Percentiles rank a stretch among this genome's conserved stretches.
These are phyloP conservation scores for Cheumatopsyche charites DNA, from an alignment of 1,140 invertebrate species.

Conservation along the genomic window DNA sequence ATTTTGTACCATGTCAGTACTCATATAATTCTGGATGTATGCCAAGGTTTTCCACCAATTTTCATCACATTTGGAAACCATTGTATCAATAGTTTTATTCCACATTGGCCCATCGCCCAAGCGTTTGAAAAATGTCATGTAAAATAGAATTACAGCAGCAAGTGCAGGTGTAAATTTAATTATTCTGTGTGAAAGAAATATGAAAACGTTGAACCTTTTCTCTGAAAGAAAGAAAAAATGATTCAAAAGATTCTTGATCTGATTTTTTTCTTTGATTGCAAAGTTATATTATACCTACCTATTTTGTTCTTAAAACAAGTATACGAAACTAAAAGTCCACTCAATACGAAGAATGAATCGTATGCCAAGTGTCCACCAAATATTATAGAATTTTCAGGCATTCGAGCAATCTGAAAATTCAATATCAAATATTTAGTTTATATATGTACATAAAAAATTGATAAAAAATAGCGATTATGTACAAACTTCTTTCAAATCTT, in stretches of 20 bases:
- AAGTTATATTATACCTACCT: conserved; percentile 50
- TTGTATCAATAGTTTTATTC: conserved; percentile 52
- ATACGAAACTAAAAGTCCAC: conserved; percentile 64
- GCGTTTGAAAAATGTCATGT: conserved; percentile 62
- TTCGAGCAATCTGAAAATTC: conserved; percentile 54
- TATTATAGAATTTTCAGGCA: conserved; percentile 51
- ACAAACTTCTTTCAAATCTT: too few species aligned
- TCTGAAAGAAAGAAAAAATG: conserved; percentile 47
- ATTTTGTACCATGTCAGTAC: too few species aligned
- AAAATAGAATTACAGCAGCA: conserved; percentile 62
- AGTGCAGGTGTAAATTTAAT: conserved; percentile 68
- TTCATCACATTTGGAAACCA: conserved; percentile 54
- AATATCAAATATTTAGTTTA: too few species aligned
- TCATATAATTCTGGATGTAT: conserved; percentile 63
- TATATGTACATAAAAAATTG: too few species aligned
- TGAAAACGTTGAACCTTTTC: conserved; percentile 51
- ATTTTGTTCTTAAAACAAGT: conserved; percentile 59
- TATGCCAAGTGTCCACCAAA: conserved; percentile 57
- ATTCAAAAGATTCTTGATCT: not conserved
- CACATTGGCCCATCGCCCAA: conserved; percentile 66
- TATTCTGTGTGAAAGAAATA: conserved; percentile 65
- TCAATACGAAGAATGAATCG: conserved; percentile 65
- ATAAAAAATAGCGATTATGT: too few species aligned
- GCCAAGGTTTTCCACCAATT: conserved; percentile 64
- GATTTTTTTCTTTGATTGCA: not conserved